These are phyloP conservation scores for Pangasianodon gigas DNA, from an alignment of 2,113 vertebrate genomes.

Conservation along the genomic window DNA sequence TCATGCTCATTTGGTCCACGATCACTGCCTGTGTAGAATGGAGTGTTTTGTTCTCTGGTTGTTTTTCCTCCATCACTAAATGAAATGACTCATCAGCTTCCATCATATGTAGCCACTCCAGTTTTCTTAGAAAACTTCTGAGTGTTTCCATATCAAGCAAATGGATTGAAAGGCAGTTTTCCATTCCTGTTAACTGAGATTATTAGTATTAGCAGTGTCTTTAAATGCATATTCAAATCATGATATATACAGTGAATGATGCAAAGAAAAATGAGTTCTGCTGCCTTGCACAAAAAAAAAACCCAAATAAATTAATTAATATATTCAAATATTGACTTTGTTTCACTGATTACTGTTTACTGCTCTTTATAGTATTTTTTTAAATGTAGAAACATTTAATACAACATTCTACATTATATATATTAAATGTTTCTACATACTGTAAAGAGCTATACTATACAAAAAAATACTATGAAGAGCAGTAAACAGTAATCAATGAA, in stretches of 20 bases:
- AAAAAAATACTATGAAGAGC: no score
- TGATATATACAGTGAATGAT: neutral
- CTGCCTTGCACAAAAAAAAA: no score
- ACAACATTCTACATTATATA: no score
- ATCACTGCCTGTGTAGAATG: neutral
- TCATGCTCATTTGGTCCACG: neutral
- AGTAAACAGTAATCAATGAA: no score
- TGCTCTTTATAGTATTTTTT: no score
- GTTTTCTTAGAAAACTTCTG: neutral
- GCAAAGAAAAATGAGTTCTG: no score
- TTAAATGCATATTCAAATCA: neutral
- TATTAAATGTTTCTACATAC: no score
- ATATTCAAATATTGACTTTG: no score
- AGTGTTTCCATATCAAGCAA: conserved; percentile 19
- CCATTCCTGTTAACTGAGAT: neutral
- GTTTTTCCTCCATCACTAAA: conserved; percentile 22
- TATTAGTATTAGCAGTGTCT: neutral
- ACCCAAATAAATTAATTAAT: no score
- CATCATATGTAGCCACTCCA: neutral
- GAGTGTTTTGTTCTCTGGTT: conserved; percentile 25
- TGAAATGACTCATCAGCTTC: conserved; percentile 12
- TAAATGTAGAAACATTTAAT: no score
- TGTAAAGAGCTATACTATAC: no score
- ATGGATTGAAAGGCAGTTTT: neutral
- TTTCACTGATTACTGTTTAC: no score